phyloP scores from a whole-genome alignment of 2,888 invertebrate genomes.

The Papilio protenor region DNA sequence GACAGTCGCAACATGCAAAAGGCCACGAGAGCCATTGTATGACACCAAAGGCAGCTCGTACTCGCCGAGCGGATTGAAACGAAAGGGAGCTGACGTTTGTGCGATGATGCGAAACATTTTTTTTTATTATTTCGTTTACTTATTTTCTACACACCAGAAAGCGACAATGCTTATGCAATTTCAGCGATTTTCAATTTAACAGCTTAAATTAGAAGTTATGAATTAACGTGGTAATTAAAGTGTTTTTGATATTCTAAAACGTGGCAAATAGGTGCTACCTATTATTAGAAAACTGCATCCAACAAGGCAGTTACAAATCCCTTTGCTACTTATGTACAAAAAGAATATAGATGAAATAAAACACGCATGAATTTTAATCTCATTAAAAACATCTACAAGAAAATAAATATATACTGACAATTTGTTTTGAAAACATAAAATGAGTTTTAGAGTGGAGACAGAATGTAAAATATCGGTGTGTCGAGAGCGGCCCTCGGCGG shows the following conservation, averaged over 20 bases:
- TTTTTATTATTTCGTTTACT: slow-evolving; percentile 65
- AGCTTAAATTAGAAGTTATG: background rate
- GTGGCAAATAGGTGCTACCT: background rate
- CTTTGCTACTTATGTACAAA: too few relatives aligned
- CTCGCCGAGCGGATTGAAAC: slow-evolving; percentile 68
- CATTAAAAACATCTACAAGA: slow-evolving; percentile 28
- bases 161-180: slow-evolving; percentile 42
- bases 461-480: slow-evolving; percentile 51
- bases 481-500: slow-evolving; percentile 53
- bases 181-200: background rate
- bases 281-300: background rate
- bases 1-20: slow-evolving; percentile 27
- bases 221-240: background rate
- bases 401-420: slow-evolving; percentile 25
- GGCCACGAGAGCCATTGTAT: slow-evolving; percentile 72
- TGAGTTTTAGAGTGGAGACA: slow-evolving; percentile 42
- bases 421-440: slow-evolving; percentile 40
- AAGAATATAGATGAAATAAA: too few relatives aligned
- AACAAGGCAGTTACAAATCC: background rate
- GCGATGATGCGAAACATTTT: slow-evolving; percentile 70
- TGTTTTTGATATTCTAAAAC: background rate
- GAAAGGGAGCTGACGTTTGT: slow-evolving; percentile 61
- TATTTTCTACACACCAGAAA: slow-evolving; percentile 70
- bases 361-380: background rate
- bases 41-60: slow-evolving; percentile 74